phyloP scores from a whole-genome alignment of 2,797 vertebrate species.

The Perdix hodgsoniae region DNA sequence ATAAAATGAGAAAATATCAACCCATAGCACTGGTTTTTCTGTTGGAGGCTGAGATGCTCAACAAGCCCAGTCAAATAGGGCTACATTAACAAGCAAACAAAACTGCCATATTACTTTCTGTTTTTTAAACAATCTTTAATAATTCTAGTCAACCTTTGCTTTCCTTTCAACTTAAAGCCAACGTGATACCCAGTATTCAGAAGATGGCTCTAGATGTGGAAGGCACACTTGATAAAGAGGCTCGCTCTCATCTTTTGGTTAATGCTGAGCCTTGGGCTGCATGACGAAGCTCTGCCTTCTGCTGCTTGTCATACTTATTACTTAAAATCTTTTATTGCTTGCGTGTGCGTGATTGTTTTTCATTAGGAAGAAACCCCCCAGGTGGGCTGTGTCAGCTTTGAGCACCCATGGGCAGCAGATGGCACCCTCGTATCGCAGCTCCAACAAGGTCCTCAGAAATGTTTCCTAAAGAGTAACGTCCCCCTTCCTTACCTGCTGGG shows the following conservation, averaged over 20 bases:
- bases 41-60: not conserved
- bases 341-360: not conserved
- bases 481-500: not conserved
- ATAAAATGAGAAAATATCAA: slow-evolving; percentile 55
- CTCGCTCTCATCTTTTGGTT: not conserved
- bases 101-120: not conserved
- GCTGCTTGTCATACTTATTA: not conserved
- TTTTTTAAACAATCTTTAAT: not conserved
- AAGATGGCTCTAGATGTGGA: not conserved
- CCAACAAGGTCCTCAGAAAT: fast-evolving
- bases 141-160: not conserved
- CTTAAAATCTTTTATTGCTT: not conserved
- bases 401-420: not conserved
- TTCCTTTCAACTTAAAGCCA: not conserved
- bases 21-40: not conserved
- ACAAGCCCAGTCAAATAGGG: not conserved
- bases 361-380: not conserved
- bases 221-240: not conserved
- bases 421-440: not conserved
- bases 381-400: not conserved
- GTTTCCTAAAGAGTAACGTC: not conserved
- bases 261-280: not conserved
- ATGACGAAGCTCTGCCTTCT: not conserved
- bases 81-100: not conserved
- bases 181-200: not conserved